Percentiles rank a stretch among this genome's conserved stretches.
Conservation (phyloP, 2,888 invertebrate species). For the Alcis repandata region DNA sequence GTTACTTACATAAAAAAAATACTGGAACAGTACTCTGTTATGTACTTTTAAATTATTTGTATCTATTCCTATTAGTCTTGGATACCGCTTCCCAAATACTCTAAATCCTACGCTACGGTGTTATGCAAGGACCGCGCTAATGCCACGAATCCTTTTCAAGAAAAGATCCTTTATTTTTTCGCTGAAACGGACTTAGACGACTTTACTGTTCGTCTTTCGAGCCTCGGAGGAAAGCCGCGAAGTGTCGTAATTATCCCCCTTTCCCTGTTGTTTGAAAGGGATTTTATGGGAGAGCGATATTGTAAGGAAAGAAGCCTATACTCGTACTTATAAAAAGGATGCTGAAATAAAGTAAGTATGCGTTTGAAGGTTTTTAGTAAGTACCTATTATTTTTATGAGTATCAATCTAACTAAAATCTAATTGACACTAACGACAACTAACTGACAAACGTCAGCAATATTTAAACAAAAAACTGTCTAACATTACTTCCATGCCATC, state of each 20-base stretch:
- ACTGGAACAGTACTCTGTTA: no score
- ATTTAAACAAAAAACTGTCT: no score
- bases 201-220: conserved; percentile 82
- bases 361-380: background rate
- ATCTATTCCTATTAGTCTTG: background rate
- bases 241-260: conserved; percentile 82
- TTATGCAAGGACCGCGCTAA: conserved; percentile 64
- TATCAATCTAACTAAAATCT: no score
- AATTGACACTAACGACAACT: no score
- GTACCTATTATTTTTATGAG: no score
- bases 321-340: background rate
- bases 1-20: no score
- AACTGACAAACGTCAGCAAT: no score
- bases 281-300: conserved; percentile 42
- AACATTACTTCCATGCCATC: no score
- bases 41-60: no score
- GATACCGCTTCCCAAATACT: background rate
- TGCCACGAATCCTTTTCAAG: conserved; percentile 81
- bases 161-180: conserved; percentile 79
- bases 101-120: conserved; percentile 56
- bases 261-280: conserved; percentile 51
- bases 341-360: background rate
- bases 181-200: conserved; percentile 80
- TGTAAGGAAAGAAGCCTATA: background rate
- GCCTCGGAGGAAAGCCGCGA: conserved; percentile 79